Evolutionary conservation across 2,113 vertebrate species (phyloP), one percentile per base, ranked within the genome.

Genomic region (Malurus alboscapulatus): DNA sequence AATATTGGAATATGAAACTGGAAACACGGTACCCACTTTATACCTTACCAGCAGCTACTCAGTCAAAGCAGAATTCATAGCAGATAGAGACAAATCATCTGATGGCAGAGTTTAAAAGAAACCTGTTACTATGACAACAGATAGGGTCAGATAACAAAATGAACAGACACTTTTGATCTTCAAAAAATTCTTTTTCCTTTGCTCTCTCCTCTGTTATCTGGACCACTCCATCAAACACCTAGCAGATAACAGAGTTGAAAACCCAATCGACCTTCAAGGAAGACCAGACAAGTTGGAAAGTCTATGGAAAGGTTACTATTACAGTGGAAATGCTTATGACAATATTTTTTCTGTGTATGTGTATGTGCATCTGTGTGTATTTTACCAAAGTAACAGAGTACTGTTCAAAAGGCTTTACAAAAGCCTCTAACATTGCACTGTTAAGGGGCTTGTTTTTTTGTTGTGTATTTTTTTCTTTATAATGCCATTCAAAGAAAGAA

Each of bases 231-330:
- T 99, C 99, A 99, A 97, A 98, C 97, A 97, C 93, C 97, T 95
- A 36, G 62, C 97, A 98, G 98, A 99, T 99, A 99, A 98, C 98
- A 97, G 97, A 97, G 96, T 96, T 97, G 97, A 98, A 98, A 99
- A 98, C 98, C 98, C 98, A 98, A 97, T 98, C 97, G 98, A 99
- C 98, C 98, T 99, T 98, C 98, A 98, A 96, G 97, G 90, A 96
- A 97, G 96, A 96, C 97, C 97, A 97, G 97, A 96, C 97, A 96
- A 96, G 96, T 92, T 92, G 95, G 96, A 95, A 96, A 97, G 97
- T 95, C 96, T 97, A 79, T 92, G 97, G 96, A 97, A 97, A 98
- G 97, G 93, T 97, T 97, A 97, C 96, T 96, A 77, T 96, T 96
- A 87, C 91, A 88, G 95, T 59, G 66, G 50, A 94, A 94, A 69